phyloP scores from a whole-genome alignment of 2,797 vertebrate genomes.

The Danio kyathit region DNA sequence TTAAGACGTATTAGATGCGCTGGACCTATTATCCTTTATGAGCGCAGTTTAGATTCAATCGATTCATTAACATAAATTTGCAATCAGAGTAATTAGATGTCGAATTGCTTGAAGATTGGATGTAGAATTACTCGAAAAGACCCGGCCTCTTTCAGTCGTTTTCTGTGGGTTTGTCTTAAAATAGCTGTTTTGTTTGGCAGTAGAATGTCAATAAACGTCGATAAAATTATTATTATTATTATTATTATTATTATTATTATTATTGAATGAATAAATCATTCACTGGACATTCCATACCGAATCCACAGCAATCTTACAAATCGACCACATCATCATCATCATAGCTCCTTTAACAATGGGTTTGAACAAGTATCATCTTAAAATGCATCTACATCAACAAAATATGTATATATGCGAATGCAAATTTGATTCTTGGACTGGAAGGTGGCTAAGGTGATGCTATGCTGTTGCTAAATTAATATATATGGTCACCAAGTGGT shows the following conservation, averaged over 20 bases:
- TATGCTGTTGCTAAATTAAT: background rate
- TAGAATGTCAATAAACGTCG: background rate
- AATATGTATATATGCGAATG: background rate
- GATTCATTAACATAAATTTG: background rate
- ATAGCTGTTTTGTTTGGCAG: background rate
- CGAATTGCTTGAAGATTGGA: background rate
- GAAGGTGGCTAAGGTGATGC: background rate
- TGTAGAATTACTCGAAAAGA: background rate
- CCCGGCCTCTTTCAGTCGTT: background rate
- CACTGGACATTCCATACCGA: too few relatives aligned
- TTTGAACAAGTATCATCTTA: too few relatives aligned
- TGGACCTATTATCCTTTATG: background rate
- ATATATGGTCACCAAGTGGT: background rate
- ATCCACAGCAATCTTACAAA: too few relatives aligned
- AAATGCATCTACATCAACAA: too few relatives aligned
- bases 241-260: too few relatives aligned
- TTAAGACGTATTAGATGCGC: background rate
- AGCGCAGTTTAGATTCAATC: background rate
- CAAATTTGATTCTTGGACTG: background rate
- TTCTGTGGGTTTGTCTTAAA: background rate
- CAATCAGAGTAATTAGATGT: background rate
- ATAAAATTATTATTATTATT: too few relatives aligned
- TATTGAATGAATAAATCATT: too few relatives aligned
- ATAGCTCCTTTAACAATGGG: too few relatives aligned
- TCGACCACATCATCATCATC: too few relatives aligned